Evolutionary conservation across 2,888 invertebrate species (phyloP).

Genomic region (Apotomis turbidana): DNA sequence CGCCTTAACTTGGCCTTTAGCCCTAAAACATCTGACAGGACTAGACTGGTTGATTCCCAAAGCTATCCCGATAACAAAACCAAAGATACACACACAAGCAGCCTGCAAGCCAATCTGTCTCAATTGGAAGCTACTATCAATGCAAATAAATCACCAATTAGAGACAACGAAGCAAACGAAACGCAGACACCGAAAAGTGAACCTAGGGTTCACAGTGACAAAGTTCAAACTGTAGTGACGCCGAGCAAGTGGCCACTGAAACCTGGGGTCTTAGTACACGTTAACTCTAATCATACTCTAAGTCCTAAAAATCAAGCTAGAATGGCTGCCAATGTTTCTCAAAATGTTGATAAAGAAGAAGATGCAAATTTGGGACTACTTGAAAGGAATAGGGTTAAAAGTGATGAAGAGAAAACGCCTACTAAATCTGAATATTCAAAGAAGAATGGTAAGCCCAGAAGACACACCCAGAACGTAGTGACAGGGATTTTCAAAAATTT

Average conservation of each 20-base stretch:
- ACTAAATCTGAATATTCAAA: conserved; percentile 69
- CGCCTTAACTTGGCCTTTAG: conserved; percentile 75
- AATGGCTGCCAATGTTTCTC: conserved; percentile 52
- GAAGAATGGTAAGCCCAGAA: conserved; percentile 69
- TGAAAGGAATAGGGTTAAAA: conserved; percentile 65
- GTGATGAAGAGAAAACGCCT: conserved; percentile 51
- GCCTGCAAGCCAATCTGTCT: conserved; percentile 62
- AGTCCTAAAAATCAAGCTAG: conserved; percentile 82
- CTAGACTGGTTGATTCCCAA: conserved; percentile 72
- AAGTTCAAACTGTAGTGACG: conserved; percentile 71
- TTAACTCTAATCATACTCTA: conserved; percentile 91
- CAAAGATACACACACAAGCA: conserved; percentile 57
- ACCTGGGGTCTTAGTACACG: conserved; percentile 94
- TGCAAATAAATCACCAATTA: conserved; percentile 47
- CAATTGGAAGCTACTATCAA: conserved; percentile 65
- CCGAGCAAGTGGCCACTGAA: conserved; percentile 93
- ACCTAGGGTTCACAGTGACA: conserved; percentile 58
- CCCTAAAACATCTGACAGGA: conserved; percentile 76
- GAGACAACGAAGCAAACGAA: conserved; percentile 54
- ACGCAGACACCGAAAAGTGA: conserved; percentile 58
- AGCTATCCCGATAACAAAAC: conserved; percentile 68
- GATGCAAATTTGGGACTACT: conserved; percentile 71
- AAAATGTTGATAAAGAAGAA: conserved; percentile 48
- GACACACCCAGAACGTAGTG: conserved; percentile 65
- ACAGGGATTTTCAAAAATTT: conserved; percentile 71